Evolutionary conservation across 2,888 invertebrate genomes (phyloP).

Genomic region (Ochlodes sylvanus): DNA sequence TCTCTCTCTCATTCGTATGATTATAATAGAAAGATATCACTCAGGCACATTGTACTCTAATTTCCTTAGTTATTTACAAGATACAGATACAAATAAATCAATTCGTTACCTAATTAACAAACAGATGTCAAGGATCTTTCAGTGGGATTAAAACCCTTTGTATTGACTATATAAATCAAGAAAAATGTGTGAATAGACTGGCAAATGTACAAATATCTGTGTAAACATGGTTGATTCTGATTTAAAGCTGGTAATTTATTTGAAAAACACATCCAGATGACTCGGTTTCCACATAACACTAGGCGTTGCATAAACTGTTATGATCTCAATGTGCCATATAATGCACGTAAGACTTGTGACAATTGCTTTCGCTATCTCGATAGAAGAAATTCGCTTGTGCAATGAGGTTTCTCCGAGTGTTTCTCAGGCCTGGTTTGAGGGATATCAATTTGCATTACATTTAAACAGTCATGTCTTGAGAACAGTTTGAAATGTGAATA

Average conservation of each 20-base stretch:
- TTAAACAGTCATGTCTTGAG: background rate
- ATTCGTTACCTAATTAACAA: no score
- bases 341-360: background rate
- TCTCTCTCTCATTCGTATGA: no score
- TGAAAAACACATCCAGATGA: constrained; percentile 4
- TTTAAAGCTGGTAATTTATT: background rate
- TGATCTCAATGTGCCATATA: constrained; percentile 1
- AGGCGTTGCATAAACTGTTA: constrained; percentile 17
- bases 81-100: no score
- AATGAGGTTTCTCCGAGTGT: background rate
- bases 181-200: no score
- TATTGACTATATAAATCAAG: no score
- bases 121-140: no score
- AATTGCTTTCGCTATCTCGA: constrained; percentile 4
- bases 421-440: background rate
- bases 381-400: background rate
- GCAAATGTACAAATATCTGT: no score
- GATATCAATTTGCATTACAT: background rate
- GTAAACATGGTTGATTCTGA: background rate
- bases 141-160: no score
- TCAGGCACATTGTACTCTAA: no score
- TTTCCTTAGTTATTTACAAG: no score
- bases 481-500: constrained; percentile 1
- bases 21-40: no score
- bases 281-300: constrained; percentile 46